These are phyloP conservation scores for Harpegnathos saltator DNA, from an alignment of 1,140 invertebrate species.

Conservation along the genomic window DNA sequence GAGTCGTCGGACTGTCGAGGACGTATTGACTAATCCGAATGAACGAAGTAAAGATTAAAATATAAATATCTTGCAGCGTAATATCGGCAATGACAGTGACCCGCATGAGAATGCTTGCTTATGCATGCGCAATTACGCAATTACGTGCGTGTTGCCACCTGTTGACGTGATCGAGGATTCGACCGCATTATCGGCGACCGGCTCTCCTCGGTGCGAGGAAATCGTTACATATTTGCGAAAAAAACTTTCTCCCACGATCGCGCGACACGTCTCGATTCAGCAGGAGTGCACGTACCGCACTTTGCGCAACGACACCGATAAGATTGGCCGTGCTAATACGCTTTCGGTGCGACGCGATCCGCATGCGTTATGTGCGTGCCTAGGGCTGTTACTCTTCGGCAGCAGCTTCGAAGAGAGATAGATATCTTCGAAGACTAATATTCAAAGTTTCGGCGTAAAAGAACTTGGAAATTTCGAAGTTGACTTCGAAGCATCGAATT, in stretches of 20 bases:
- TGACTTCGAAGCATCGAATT: no score
- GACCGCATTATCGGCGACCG: neutral
- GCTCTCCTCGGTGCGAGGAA: neutral
- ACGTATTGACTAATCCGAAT: no score
- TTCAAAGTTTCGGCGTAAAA: no score
- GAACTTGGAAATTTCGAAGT: no score
- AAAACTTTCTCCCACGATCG: neutral
- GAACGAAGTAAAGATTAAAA: no score
- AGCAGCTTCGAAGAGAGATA: no score
- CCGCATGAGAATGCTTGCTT: neutral
- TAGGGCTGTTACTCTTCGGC: no score
- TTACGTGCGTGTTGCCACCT: neutral
- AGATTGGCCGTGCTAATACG: slow-evolving; percentile 1
- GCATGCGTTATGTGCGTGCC: neutral
- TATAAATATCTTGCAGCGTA: no score
- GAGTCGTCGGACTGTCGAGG: no score
- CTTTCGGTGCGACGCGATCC: neutral
- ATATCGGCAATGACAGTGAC: neutral
- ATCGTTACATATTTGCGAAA: slow-evolving; percentile 1
- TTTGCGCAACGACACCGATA: slow-evolving; percentile 5
- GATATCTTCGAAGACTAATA: no score
- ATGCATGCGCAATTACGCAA: neutral
- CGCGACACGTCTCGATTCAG: neutral
- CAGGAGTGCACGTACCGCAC: neutral
- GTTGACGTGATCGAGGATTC: neutral